Conservation (phyloP, 2,113 vertebrate genomes). For the Prunella himalayana region DNA sequence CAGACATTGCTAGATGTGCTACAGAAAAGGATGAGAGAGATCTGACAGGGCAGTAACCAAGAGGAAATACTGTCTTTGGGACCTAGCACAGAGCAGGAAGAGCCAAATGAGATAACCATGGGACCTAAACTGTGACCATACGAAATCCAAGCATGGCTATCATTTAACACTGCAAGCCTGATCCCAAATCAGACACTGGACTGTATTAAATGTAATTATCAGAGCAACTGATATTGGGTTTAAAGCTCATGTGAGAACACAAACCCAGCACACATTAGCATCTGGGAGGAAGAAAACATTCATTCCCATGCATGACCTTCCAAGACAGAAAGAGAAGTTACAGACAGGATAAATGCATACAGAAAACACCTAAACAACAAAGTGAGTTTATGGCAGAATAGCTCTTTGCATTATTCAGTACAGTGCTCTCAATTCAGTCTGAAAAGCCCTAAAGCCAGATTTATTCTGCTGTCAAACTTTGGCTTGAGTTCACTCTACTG, state of each 20-base stretch:
- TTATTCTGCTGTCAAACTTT: constrained; percentile 22
- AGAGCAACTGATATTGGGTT: background rate
- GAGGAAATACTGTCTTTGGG: background rate
- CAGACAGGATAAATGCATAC: background rate
- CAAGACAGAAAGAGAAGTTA: background rate
- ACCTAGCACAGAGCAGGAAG: background rate
- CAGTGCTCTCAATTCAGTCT: background rate
- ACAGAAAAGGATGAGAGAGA: background rate
- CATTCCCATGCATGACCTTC: background rate
- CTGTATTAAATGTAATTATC: background rate
- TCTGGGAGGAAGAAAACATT: background rate
- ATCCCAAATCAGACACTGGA: background rate
- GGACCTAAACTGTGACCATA: background rate
- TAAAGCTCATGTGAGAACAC: background rate
- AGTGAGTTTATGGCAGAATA: background rate
- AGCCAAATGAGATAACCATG: background rate
- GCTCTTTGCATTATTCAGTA: constrained; percentile 13
- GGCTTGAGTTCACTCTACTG: background rate
- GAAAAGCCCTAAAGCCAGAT: background rate
- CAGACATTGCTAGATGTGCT: background rate
- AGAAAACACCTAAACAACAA: background rate
- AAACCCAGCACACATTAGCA: background rate
- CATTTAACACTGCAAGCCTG: background rate
- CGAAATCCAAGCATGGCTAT: background rate
- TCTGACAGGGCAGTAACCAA: background rate